Evolutionary conservation across 2,797 vertebrate species (phyloP), one percentile per base, ranked within the genome.

Genomic region (Astyanax mexicanus): DNA sequence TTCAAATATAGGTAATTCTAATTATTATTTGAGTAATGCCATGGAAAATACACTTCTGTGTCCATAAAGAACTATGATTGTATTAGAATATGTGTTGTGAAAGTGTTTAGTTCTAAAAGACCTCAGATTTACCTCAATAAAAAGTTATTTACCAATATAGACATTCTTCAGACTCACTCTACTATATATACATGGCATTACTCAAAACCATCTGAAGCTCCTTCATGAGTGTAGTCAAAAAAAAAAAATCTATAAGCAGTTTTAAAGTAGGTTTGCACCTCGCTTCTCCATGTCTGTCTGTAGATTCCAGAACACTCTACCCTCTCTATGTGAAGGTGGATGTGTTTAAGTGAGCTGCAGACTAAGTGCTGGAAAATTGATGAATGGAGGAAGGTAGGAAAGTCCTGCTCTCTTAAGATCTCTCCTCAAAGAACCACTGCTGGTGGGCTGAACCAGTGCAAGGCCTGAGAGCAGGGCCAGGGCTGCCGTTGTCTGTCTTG

Each of bases 381-480:
- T 17, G 19, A 64, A n/a, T n/a, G 32, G 4, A 32, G 47, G 62
- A 11, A 35, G 6, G 23, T 32, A 35, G n/a, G 19, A 64, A 57
- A 23, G 0, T 9, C 75, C 7, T 40, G 6, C 54, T 71, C 51
- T 13, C 6, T 79, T 85, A 90, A 1, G 73, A 88, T 80, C 85
- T 91, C 80, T 96, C 96, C 89, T 94, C 91, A 86, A 99, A 99
- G 89, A 95, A 94, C 98, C 97, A 99, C 83, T 93, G 94, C 84
- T 99, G 97, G 70, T 85, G 77, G 40, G 86, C 85, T 0, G 88
- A 94, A 86, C 87, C 45, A 0, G 90, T 87, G 83, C 98, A 99
- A 0, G 93, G 91, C 27, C 89, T 90, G 38, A 99, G 85, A 5
- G 92, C 84, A 0, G 97, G 97, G 2, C 92, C 92, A 1, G 95